These are phyloP conservation scores for Naso thynnoides DNA, from an alignment of 2,797 vertebrate genomes.

Conservation along the genomic window DNA sequence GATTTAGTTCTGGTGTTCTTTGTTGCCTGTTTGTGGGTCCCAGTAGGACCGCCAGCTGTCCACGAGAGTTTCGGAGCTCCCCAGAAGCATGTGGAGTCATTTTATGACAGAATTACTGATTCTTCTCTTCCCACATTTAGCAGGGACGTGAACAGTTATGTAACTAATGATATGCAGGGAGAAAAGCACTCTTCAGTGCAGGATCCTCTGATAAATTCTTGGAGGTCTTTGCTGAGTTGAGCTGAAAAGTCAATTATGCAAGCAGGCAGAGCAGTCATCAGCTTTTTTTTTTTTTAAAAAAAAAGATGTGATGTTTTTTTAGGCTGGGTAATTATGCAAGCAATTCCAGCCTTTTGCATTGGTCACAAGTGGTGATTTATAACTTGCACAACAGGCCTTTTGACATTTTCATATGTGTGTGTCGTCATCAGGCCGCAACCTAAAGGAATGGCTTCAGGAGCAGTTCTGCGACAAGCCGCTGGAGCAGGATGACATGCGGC, in stretches of 20 bases:
- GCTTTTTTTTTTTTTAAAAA: too few relatives aligned
- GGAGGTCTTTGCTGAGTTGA: background rate
- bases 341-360: background rate
- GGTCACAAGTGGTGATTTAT: background rate
- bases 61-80: background rate
- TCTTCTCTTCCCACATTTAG: background rate
- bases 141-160: background rate
- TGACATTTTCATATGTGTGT: background rate
- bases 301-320: too few relatives aligned
- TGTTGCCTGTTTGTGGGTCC: background rate
- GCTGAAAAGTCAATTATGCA: background rate
- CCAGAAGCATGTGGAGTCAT: background rate
- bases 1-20: background rate
- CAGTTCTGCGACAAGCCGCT: constrained; percentile 93
- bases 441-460: constrained; percentile 95
- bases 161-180: background rate
- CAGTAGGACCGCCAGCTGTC: background rate
- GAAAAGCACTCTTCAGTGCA: background rate
- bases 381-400: background rate
- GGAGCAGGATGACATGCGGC: constrained; percentile 91
- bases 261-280: background rate
- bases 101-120: background rate
- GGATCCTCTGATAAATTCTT: background rate
- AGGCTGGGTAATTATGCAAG: too few relatives aligned
- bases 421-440: constrained; percentile 88